These are phyloP conservation scores for Gastrophysa polygoni DNA, from an alignment of 2,888 invertebrate genomes.

Conservation along the genomic window DNA sequence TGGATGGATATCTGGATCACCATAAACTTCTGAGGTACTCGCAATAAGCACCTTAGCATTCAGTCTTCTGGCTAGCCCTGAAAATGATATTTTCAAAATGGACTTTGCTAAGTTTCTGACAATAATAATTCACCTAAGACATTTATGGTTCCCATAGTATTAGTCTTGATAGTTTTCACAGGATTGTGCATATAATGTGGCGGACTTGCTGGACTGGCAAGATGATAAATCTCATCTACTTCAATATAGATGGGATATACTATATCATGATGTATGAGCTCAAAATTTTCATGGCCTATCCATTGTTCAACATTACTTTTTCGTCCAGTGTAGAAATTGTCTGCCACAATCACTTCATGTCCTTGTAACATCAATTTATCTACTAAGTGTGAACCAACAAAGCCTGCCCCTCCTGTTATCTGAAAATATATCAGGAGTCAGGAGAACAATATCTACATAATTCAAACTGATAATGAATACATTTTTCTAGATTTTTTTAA, in stretches of 20 bases:
- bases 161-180: slow-evolving; percentile 98
- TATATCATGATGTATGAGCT: slow-evolving; percentile 97
- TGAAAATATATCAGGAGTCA: slow-evolving; percentile 52
- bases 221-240: slow-evolving; percentile 97
- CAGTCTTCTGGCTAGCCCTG: slow-evolving; percentile 89
- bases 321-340: slow-evolving; percentile 97
- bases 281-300: slow-evolving; percentile 99
- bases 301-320: slow-evolving; percentile 98
- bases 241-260: slow-evolving; percentile 97
- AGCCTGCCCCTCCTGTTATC: slow-evolving; percentile 96
- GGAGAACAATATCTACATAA: slow-evolving; percentile 11
- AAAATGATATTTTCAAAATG: neutral
- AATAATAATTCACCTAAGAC: slow-evolving; percentile 71
- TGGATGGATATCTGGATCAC: slow-evolving; percentile 98
- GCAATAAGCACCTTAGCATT: slow-evolving; percentile 93
- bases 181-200: slow-evolving; percentile 99
- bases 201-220: slow-evolving; percentile 98
- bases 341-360: slow-evolving; percentile 95
- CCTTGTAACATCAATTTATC: slow-evolving; percentile 95
- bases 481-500: neutral
- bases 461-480: neutral
- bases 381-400: slow-evolving; percentile 98
- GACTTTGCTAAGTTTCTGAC: neutral
- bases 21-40: slow-evolving; percentile 98
- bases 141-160: slow-evolving; percentile 95